Base-by-base conservation (phyloP, 2,113 vertebrate species). In the Petromus typicus region DNA sequence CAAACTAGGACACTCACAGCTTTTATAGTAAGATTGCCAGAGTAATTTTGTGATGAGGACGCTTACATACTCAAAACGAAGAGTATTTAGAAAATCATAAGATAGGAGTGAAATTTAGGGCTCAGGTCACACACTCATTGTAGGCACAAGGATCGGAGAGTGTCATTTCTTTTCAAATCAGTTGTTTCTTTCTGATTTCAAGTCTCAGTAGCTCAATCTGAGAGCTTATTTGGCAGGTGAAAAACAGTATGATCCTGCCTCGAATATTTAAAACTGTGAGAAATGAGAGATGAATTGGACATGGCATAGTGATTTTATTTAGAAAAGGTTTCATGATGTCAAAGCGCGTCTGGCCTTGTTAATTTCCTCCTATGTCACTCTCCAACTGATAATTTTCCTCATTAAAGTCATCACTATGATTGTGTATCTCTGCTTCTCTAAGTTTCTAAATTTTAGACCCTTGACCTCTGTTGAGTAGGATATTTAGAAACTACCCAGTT, bases 241-340 rank as follows among this genome's bases (percentile, higher is more conserved):
- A 69, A 92, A 97, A 86, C 83, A 97, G 27, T 93, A 84, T 95
- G 61, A 91, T 86, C 83, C 57, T 96, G 89, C 92, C 93, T 87
- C 59, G 82, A 94, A 91, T 37, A 22, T 94, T 98, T 97, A 98
- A 97, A 97, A 94, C 80, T 22, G 14, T 84, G 95, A 98, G 40
- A 23, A 40, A 61, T 95, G 86, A 97, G 37, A 94, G 56, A 67
- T 40, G 89, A 97, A 98, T 97, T 97, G 95, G 87, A 97, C 34
- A 89, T 97, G 95, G 40, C 97, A 97, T 94, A 94, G 88, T 97
- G 94, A 97, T 97, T 96, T 95, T 89, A 96, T 97, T 98, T 98
- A 96, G 91, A 57, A 93, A 95, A 97, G 75, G 96, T 97, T 98
- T 95, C 40, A 97, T 67, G 93, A 96, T 93, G 81, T 97, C 76